Conservation (phyloP, 2,113 vertebrate species). For the Lampris incognitus region DNA sequence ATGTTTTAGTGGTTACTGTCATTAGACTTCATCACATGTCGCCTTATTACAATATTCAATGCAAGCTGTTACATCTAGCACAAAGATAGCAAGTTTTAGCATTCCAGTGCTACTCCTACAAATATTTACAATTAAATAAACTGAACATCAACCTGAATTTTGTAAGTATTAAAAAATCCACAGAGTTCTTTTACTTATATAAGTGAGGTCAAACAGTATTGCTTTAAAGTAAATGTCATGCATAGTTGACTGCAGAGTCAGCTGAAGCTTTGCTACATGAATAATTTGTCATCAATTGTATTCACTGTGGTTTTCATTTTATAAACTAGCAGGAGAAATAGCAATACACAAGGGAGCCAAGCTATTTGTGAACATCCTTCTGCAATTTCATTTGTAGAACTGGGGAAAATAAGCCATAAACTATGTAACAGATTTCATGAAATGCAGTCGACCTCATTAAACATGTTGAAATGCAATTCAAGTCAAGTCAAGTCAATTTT, state of each 20-base stretch:
- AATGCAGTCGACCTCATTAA: too few species aligned
- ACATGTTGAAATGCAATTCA: too few species aligned
- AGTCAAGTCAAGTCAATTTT: too few species aligned
- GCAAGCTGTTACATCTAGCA: too few species aligned
- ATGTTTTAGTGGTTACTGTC: neutral
- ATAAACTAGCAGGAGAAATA: neutral
- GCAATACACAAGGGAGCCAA: neutral
- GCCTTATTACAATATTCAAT: neutral
- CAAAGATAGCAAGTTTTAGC: neutral
- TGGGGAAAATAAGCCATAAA: too few species aligned
- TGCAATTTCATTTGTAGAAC: neutral
- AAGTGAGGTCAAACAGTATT: neutral
- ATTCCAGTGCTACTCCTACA: neutral
- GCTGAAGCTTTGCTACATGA: neutral
- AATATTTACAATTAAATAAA: neutral
- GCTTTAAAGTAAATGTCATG: neutral
- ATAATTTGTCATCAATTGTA: constrained; percentile 2
- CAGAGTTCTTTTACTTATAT: neutral
- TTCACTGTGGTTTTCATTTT: neutral
- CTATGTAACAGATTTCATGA: neutral
- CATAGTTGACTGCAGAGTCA: neutral
- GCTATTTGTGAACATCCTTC: neutral
- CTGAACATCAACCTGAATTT: too few species aligned
- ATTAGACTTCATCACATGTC: neutral
- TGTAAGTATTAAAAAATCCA: too few species aligned